phyloP scores from a whole-genome alignment of 2,888 invertebrate genomes.

The Harmothoe impar region DNA sequence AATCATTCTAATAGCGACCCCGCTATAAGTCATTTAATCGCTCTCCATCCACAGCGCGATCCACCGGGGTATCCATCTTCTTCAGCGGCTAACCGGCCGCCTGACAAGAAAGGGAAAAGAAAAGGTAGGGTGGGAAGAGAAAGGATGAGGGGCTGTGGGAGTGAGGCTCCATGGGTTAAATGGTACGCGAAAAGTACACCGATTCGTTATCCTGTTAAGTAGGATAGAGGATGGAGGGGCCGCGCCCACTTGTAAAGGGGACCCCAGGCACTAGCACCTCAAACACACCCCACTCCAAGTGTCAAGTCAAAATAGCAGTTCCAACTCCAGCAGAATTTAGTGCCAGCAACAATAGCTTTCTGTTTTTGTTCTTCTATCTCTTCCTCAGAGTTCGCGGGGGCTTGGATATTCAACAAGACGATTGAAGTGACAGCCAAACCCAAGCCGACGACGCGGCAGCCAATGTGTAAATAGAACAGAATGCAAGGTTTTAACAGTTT shows the following conservation, averaged over 20 bases:
- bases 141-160: neutral
- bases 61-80: neutral
- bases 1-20: constrained; percentile 48
- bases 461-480: constrained; percentile 21
- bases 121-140: neutral
- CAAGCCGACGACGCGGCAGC: neutral
- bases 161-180: neutral
- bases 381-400: constrained; percentile 24
- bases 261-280: neutral
- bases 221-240: neutral
- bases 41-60: neutral
- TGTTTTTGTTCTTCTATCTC: neutral
- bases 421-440: constrained; percentile 44
- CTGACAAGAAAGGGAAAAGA: neutral
- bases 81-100: neutral
- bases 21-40: constrained; percentile 26
- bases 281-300: neutral
- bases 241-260: neutral
- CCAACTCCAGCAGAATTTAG: neutral
- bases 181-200: neutral
- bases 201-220: neutral
- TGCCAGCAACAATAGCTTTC: neutral
- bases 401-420: constrained; percentile 44
- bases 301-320: neutral
- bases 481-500: neutral